phyloP scores from a whole-genome alignment of 2,797 vertebrate species.

The Anabas testudineus region DNA sequence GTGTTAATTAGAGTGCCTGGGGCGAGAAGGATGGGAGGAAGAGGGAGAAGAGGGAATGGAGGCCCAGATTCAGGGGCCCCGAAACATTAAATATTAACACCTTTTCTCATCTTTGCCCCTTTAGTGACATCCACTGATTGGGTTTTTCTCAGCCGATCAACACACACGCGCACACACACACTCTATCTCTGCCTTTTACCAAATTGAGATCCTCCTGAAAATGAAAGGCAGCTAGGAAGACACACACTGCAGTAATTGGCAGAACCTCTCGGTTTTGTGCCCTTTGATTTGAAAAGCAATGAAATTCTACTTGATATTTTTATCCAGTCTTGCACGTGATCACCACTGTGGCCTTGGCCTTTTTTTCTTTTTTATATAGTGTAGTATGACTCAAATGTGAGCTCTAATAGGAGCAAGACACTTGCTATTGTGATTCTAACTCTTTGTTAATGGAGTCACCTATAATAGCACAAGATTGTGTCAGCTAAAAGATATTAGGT shows the following conservation, averaged over 20 bases:
- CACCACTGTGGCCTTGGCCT: constrained; percentile 3
- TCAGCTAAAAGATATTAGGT: constrained; percentile 57
- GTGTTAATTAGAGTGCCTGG: constrained; percentile 82
- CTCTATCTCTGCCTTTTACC: constrained; percentile 31
- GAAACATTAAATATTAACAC: constrained; percentile 89
- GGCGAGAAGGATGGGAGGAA: constrained; percentile 64
- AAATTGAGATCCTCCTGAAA: constrained; percentile 77
- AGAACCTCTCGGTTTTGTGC: constrained; percentile 62
- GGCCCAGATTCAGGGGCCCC: constrained; percentile 62
- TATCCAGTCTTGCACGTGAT: constrained; percentile 46
- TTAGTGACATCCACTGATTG: constrained; percentile 83
- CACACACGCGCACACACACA: constrained; percentile 36
- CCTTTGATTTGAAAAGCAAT: constrained; percentile 76
- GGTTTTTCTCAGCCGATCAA: constrained; percentile 65
- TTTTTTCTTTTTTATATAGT: constrained; percentile 16
- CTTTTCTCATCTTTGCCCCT: constrained; percentile 82
- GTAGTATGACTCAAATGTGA: constrained; percentile 20
- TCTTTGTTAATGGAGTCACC: constrained; percentile 44
- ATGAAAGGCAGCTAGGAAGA: constrained; percentile 66
- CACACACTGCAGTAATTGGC: constrained; percentile 67
- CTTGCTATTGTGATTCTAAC: constrained; percentile 41
- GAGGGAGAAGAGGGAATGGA: constrained; percentile 49
- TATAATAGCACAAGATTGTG: constrained; percentile 54
- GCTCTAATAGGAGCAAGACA: constrained; percentile 41
- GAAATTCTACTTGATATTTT: constrained; percentile 75